Evolutionary conservation across 1,140 invertebrate genomes (phyloP), one percentile per base, ranked within the genome.

Genomic region (Anadara kagoshimensis): DNA sequence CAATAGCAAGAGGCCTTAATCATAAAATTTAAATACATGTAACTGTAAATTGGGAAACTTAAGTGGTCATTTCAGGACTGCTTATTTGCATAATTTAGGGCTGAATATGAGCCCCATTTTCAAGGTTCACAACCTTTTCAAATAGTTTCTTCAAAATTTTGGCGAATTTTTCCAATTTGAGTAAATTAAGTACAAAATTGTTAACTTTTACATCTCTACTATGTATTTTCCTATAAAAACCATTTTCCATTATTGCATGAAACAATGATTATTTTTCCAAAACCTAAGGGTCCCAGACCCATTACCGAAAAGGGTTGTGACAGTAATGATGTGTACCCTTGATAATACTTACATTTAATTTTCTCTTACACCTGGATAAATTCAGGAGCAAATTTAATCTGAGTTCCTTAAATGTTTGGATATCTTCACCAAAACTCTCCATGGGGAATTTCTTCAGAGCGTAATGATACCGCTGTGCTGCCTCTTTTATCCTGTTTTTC

Each of bases 401-500:
- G 29, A 98, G 90, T 85, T 97, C 95, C 65, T 93, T 91, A 86
- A 98, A 97, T 1, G 95, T 93, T 51, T 78, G 76, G 0, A 73
- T 76, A 66, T 88, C 87, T 63, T 89, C 88, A 51, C 92, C 90
- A 61, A 91, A 79, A 53, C 91, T 89, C 36, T 93, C 90, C 69
- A 90, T 67, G 22, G 92, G 92, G 80, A 98, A 96, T 88, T 98
- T 98, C 85, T 96, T 95, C 66, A 98, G 87, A 0, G 97, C 97
- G 86, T 99, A 98, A 64, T 95, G 93, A 89, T 97, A 98, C n/a
- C 97, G 91, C 89, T 98, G 95, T 0, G 96, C 94, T 0, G 97
- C 96, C 87, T 99, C 97, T 77, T 94, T 94, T 12, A 97, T 92
- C 20, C 96, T 92, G 80, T 94, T 94, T 88, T 97, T 98, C 58